A percentile compares a stretch with the other conserved stretches of the same genome.
Evolutionary conservation across 2,113 vertebrate species (phyloP).

Genomic region (Myrmecobius fasciatus): DNA sequence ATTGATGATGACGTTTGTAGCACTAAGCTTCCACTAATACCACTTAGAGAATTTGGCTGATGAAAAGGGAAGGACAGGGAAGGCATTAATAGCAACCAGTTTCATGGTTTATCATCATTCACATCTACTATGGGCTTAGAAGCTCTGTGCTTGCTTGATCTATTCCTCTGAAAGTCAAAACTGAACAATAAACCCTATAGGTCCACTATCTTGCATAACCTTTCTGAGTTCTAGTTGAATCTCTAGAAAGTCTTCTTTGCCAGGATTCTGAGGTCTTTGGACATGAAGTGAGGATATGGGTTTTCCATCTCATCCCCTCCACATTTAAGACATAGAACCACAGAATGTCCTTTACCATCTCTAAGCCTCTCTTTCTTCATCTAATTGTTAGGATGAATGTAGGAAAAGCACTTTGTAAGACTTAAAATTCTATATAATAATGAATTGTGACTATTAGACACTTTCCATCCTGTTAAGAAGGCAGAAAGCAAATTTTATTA

Average conservation of each 20-base stretch:
- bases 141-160: constrained; percentile 42
- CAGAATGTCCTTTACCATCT: neutral
- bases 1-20: constrained; percentile 16
- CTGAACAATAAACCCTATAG: constrained; percentile 43
- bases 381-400: neutral
- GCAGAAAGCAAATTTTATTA: constrained; percentile 45
- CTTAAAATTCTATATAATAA: neutral
- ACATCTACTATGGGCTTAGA: neutral
- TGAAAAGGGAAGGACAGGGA: constrained; percentile 38
- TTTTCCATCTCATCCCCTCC: neutral
- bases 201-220: constrained; percentile 37
- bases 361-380: neutral
- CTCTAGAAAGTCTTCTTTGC: neutral
- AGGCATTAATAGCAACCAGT: constrained; percentile 34
- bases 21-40: constrained; percentile 10
- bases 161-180: constrained; percentile 54
- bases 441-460: neutral
- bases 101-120: constrained; percentile 22
- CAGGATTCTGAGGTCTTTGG: neutral
- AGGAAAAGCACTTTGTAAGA: neutral
- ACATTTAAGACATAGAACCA: neutral
- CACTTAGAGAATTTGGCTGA: constrained; percentile 47
- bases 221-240: constrained; percentile 44
- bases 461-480: constrained; percentile 33
- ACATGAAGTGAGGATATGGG: neutral